Conservation (phyloP, 2,888 invertebrate genomes). For the Blastobasis lacticolella region DNA sequence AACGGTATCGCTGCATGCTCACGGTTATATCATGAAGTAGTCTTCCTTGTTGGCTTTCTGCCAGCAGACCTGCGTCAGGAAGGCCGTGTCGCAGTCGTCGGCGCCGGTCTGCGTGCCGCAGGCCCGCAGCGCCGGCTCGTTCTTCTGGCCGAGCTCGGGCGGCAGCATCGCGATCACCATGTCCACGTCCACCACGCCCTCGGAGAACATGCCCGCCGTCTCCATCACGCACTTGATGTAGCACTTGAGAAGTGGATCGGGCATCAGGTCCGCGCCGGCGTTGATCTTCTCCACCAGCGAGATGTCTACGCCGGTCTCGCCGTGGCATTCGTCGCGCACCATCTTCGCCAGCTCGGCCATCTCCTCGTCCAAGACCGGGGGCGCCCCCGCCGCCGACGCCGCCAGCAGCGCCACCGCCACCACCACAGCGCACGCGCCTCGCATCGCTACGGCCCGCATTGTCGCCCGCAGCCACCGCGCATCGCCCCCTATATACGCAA, state of each 20-base stretch:
- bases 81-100: slow-evolving; percentile 62
- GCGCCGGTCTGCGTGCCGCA: slow-evolving; percentile 49
- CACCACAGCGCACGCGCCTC: slow-evolving; percentile 5
- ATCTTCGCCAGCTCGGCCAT: slow-evolving; percentile 55
- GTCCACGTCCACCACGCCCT: slow-evolving; percentile 44
- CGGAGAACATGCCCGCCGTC: slow-evolving; percentile 57
- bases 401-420: slow-evolving; percentile 13
- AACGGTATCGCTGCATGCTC: background rate
- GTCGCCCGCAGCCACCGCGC: background rate
- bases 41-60: slow-evolving; percentile 44
- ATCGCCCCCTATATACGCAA: slow-evolving; percentile 11
- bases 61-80: slow-evolving; percentile 58
- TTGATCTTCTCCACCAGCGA: slow-evolving; percentile 42
- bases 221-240: slow-evolving; percentile 65
- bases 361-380: slow-evolving; percentile 40
- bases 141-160: slow-evolving; percentile 32
- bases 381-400: slow-evolving; percentile 4
- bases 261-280: slow-evolving; percentile 41
- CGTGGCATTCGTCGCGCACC: slow-evolving; percentile 51
- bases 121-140: slow-evolving; percentile 29
- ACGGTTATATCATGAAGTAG: slow-evolving; percentile 46
- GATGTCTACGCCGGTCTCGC: slow-evolving; percentile 46
- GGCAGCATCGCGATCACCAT: slow-evolving; percentile 47
- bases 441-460: background rate
- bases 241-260: slow-evolving; percentile 50